Conservation (phyloP, 1,140 invertebrate species). For the Aphelenchoides fujianensis region DNA sequence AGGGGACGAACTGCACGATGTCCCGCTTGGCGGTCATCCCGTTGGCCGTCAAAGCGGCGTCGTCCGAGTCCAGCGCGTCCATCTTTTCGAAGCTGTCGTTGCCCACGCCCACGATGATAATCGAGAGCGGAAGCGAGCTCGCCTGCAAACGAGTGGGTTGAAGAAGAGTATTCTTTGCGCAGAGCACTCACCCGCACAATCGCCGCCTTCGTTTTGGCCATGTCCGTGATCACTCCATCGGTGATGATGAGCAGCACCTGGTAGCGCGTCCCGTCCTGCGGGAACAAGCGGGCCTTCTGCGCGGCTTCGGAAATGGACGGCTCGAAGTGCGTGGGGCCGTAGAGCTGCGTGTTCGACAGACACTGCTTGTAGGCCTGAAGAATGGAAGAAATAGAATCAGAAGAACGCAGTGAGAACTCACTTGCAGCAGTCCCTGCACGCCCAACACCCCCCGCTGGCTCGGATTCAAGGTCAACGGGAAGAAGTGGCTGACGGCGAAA, state of each 20-base stretch:
- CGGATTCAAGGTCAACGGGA: constrained; percentile 65
- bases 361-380: constrained; percentile 62
- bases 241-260: constrained; percentile 70
- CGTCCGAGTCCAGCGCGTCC: constrained; percentile 41
- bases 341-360: constrained; percentile 67
- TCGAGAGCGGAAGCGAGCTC: constrained; percentile 35
- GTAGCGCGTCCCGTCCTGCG: constrained; percentile 63
- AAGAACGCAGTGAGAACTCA: too few species aligned
- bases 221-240: constrained; percentile 72
- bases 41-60: constrained; percentile 23
- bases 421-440: constrained; percentile 63
- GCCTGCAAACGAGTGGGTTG: constrained; percentile 27
- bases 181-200: constrained; percentile 44
- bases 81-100: constrained; percentile 49
- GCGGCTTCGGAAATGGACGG: constrained; percentile 69
- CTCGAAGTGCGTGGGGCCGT: constrained; percentile 71
- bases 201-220: constrained; percentile 68
- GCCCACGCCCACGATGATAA: constrained; percentile 49
- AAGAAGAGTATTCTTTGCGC: background rate
- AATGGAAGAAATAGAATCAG: too few species aligned
- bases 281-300: constrained; percentile 60
- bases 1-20: constrained; percentile 52
- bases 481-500: constrained; percentile 40
- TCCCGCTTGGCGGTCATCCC: constrained; percentile 29
- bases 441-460: constrained; percentile 67